phyloP scores from a whole-genome alignment of 2,888 invertebrate species.

The Hoplodrina ambigua region DNA sequence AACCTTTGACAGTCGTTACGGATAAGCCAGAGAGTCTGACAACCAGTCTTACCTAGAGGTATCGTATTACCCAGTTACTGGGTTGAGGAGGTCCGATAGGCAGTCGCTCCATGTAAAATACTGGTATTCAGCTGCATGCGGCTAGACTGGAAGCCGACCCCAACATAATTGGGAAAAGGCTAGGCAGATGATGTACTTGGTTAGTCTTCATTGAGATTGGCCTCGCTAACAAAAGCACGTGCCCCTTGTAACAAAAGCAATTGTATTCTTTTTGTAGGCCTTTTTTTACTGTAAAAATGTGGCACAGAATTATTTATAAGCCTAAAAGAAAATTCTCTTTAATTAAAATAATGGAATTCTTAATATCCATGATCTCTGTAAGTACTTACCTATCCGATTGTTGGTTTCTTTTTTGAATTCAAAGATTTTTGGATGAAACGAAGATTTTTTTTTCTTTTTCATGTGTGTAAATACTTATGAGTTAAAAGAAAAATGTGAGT shows the following conservation, averaged over 20 bases:
- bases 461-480: not conserved
- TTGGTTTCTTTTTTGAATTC: slow-evolving; percentile 21
- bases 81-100: too few species aligned
- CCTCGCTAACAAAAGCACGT: not conserved
- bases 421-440: not conserved
- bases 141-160: too few species aligned
- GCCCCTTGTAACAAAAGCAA: not conserved
- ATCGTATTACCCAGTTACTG: too few species aligned
- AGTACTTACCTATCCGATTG: slow-evolving; percentile 6
- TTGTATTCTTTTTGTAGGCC: not conserved
- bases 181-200: too few species aligned
- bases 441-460: not conserved
- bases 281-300: not conserved
- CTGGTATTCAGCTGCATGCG: too few species aligned
- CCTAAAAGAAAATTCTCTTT: slow-evolving; percentile 10
- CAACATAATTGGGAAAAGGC: too few species aligned
- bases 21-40: too few species aligned
- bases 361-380: slow-evolving; percentile 43
- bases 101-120: too few species aligned
- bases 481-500: not conserved
- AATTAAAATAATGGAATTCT: slow-evolving; percentile 48
- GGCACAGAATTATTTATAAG: slow-evolving; percentile 30
- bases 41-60: too few species aligned
- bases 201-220: too few species aligned
- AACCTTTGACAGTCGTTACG: too few species aligned